Evolutionary conservation across 2,888 invertebrate genomes (phyloP).

Genomic region (Eristalinus aeneus): DNA sequence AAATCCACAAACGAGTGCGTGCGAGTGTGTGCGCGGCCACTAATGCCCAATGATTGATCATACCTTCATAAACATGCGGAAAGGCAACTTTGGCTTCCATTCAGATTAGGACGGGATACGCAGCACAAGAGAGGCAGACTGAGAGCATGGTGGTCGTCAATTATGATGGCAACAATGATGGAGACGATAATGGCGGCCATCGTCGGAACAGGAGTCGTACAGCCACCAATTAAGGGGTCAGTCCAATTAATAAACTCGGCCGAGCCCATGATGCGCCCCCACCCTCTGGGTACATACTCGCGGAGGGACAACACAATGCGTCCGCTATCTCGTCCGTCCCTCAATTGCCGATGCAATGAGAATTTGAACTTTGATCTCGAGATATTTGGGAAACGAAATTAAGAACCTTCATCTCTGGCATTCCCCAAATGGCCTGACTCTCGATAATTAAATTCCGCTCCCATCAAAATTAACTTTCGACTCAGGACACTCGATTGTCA

Average conservation of each 20-base stretch:
- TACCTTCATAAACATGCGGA: constrained; percentile 50
- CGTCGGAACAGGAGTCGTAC: constrained; percentile 23
- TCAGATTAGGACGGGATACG: constrained; percentile 31
- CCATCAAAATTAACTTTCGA: constrained; percentile 43
- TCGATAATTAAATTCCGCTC: constrained; percentile 65
- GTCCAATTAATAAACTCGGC: constrained; percentile 36
- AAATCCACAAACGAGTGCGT: neutral
- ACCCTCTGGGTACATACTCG: neutral
- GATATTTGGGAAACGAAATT: constrained; percentile 54
- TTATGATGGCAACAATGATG: constrained; percentile 5
- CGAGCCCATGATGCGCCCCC: neutral
- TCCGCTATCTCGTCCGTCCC: neutral
- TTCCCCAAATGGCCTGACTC: constrained; percentile 29
- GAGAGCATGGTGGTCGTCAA: neutral
- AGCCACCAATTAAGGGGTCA: constrained; percentile 61
- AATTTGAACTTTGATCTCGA: constrained; percentile 65
- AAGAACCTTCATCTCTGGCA: constrained; percentile 53
- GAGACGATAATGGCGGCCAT: constrained; percentile 27
- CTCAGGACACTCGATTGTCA: constrained; percentile 46
- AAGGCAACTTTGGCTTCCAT: constrained; percentile 1
- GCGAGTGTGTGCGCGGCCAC: neutral
- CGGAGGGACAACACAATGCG: constrained; percentile 19
- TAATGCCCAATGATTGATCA: constrained; percentile 67
- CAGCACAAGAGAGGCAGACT: constrained; percentile 32
- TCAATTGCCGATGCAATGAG: constrained; percentile 43